These are phyloP conservation scores for Malthinus seriepunctatus DNA, from an alignment of 2,888 invertebrate species.

Conservation along the genomic window DNA sequence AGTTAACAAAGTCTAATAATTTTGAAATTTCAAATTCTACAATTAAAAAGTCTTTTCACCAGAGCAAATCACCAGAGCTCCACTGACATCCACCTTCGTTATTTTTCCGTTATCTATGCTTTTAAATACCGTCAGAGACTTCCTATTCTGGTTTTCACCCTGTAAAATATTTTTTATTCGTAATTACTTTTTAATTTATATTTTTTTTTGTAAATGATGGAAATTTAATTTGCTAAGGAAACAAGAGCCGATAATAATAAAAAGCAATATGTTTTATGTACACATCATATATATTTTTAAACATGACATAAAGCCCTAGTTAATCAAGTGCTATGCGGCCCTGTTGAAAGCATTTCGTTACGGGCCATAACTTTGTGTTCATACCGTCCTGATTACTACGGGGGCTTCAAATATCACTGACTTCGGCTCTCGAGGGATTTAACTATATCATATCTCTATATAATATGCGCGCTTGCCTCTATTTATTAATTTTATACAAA, in stretches of 20 bases:
- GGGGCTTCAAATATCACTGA: slow-evolving; percentile 71
- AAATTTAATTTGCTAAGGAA: no score
- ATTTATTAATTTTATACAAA: slow-evolving; percentile 31
- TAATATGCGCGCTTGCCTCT: slow-evolving; percentile 35
- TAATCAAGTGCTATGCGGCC: slow-evolving; percentile 42
- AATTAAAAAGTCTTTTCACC: no score
- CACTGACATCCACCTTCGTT: no score
- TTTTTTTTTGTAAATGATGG: no score
- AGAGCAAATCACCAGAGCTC: no score
- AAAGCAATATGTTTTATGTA: background rate
- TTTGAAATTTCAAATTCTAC: no score
- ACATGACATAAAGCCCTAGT: slow-evolving; percentile 39
- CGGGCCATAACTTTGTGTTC: slow-evolving; percentile 51
- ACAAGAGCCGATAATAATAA: background rate
- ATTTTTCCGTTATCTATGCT: no score
- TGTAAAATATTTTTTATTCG: no score
- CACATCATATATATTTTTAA: slow-evolving; percentile 31
- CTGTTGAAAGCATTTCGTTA: slow-evolving; percentile 46
- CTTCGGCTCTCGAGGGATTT: slow-evolving; percentile 64
- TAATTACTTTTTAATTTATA: no score
- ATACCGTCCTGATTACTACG: slow-evolving; percentile 51
- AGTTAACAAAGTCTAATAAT: no score
- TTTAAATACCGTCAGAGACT: no score
- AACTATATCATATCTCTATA: slow-evolving; percentile 35
- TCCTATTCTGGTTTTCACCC: no score